Evolutionary conservation across 2,797 vertebrate genomes (phyloP), one percentile per base, ranked within the genome.

Genomic region (Amniataba percoides): DNA sequence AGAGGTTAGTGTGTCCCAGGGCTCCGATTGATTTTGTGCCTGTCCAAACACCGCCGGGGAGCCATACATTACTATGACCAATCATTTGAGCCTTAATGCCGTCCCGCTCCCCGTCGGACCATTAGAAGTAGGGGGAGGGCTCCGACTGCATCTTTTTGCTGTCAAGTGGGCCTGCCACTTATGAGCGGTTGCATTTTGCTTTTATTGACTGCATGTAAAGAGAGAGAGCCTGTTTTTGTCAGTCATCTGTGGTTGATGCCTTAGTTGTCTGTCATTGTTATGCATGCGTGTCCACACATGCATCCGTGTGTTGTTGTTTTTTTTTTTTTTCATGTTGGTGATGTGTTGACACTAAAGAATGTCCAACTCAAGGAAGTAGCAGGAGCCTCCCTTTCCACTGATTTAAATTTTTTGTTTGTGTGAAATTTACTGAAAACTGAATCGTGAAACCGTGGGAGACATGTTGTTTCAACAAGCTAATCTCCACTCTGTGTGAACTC

Each of bases 11-110:
- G 71, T 80, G 88, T 87, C 91, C 91, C 88, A 79, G 71, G 77
- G 81, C 81, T 81, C 77, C 39, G 11, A 93, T 92, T 93, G 91
- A 94, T 94, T 92, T 83, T 83, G 67, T 79, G 87, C 71, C 85
- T 80, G 87, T 90, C 87, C 81, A 81, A 90, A 87, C 82, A 80
- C 68, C 75, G 21, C 84, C 56, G 13, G 73, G 79, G 77, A 93
- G 80, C 82, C 88, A 78, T 92, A 77, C 71, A 77, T 93, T 92
- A 88, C 75, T 21, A 55, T 61, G 74, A 85, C 84, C 88, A 87
- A 88, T 93, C 82, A 73, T 85, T 83, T 49, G 74, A 67, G 56
- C 83, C 74, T 83, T 81, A 87, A 81, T 81, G 70, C 57, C 42
- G 42, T 46, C 67, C 78, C 25, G 27, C 71, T 77, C 84, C 83